Conservation (phyloP, 2,888 invertebrate species). For the Parascotia fuliginaria region DNA sequence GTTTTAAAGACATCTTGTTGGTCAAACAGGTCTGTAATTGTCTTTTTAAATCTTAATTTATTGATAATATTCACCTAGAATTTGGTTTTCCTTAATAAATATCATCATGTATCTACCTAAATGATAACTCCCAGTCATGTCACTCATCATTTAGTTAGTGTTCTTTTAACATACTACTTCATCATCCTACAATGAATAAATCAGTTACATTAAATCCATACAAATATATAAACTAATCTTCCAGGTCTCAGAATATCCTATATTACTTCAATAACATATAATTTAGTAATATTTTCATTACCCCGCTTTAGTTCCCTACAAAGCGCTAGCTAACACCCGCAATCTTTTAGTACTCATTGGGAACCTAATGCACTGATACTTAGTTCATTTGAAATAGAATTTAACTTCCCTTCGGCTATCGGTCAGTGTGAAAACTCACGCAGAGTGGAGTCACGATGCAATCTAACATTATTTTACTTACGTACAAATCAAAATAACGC, state of each 20-base stretch:
- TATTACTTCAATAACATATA: constrained; percentile 26
- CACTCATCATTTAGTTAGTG: background rate
- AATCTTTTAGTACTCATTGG: constrained; percentile 25
- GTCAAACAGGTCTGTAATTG: too few relatives aligned
- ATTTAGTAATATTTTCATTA: constrained; percentile 31
- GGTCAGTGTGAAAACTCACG: constrained; percentile 59
- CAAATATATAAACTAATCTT: constrained; percentile 1
- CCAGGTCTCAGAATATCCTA: constrained; percentile 6
- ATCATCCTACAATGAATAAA: background rate
- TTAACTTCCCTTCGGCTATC: constrained; percentile 54
- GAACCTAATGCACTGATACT: constrained; percentile 11
- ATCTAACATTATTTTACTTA: constrained; percentile 44
- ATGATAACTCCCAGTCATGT: too few relatives aligned
- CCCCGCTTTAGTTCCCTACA: constrained; percentile 18
- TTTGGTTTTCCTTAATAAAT: too few relatives aligned
- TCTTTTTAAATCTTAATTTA: too few relatives aligned
- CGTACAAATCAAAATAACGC: constrained; percentile 41
- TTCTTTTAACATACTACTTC: background rate
- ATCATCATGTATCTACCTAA: too few relatives aligned
- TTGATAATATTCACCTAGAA: too few relatives aligned
- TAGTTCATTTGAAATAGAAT: constrained; percentile 43
- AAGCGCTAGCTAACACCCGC: constrained; percentile 26
- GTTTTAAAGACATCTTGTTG: too few relatives aligned
- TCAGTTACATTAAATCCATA: background rate
- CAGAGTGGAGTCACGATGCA: constrained; percentile 53